Conservation (phyloP, 2,888 invertebrate genomes). For the Erebia palarica region DNA sequence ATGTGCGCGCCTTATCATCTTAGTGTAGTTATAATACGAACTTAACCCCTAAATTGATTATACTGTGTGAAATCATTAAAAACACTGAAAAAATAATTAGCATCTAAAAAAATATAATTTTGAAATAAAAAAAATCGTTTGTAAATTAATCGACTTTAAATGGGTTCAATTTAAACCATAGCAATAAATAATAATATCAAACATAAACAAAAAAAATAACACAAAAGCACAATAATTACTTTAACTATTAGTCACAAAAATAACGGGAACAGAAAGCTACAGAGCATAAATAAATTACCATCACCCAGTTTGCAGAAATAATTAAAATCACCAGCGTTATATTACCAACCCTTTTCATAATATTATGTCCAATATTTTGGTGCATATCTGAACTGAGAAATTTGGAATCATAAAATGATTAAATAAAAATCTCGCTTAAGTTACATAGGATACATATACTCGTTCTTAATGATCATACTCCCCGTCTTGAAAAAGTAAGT, state of each 20-base stretch:
- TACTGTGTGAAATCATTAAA: not conserved
- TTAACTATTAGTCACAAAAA: not conserved
- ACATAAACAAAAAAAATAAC: slow-evolving; percentile 3
- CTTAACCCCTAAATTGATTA: not conserved
- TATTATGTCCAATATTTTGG: too few relatives aligned
- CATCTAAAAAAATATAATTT: not conserved
- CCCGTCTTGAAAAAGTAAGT: too few relatives aligned
- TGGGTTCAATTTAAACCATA: not conserved
- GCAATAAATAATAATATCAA: not conserved
- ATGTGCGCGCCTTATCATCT: not conserved
- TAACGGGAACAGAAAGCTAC: slow-evolving; percentile 7
- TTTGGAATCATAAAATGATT: too few relatives aligned
- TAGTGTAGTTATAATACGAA: not conserved
- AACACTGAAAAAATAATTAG: not conserved
- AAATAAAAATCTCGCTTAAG: too few relatives aligned
- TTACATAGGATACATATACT: too few relatives aligned
- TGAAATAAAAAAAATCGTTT: not conserved
- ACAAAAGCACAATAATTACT: not conserved
- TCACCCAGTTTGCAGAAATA: slow-evolving; percentile 4
- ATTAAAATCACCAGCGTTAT: too few relatives aligned
- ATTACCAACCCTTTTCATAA: too few relatives aligned
- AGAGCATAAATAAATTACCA: slow-evolving; percentile 1
- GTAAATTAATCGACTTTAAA: not conserved
- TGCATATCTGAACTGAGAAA: too few relatives aligned
- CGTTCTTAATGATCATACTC: too few relatives aligned